Percentiles rank a stretch among this genome's conserved stretches.
Conservation (phyloP, 2,797 vertebrate genomes). For the Acrocephalus scirpaceus region DNA sequence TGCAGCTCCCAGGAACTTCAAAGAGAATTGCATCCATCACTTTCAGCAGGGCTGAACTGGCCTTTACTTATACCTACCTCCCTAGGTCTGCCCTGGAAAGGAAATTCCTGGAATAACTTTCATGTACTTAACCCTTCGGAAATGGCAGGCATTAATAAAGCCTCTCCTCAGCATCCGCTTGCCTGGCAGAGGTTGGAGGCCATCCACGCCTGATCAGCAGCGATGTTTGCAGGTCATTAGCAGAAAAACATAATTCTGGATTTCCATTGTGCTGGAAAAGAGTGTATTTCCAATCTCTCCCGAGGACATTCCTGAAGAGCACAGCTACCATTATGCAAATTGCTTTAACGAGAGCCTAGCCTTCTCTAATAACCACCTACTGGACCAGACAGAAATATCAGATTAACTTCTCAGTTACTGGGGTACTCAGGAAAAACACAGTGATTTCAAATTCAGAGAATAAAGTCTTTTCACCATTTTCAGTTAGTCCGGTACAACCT, state of each 20-base stretch:
- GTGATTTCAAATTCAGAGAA: not conserved
- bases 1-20: constrained; percentile 53
- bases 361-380: constrained; percentile 52
- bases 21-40: constrained; percentile 30
- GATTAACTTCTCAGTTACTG: constrained; percentile 30
- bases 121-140: constrained; percentile 49
- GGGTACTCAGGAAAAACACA: not conserved
- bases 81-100: constrained; percentile 44
- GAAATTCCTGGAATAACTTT: constrained; percentile 70
- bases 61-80: constrained; percentile 49
- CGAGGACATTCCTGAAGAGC: constrained; percentile 51
- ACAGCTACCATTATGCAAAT: constrained; percentile 70
- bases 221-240: constrained; percentile 54
- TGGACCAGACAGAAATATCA: constrained; percentile 25
- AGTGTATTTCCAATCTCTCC: constrained; percentile 25
- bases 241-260: constrained; percentile 31
- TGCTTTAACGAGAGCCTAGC: constrained; percentile 64
- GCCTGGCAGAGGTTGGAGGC: constrained; percentile 55
- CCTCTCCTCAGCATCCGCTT: constrained; percentile 37
- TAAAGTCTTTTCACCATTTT: not conserved
- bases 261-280: constrained; percentile 41
- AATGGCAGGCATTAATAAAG: constrained; percentile 59
- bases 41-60: constrained; percentile 1
- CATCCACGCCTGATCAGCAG: not conserved
- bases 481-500: not conserved